These are phyloP conservation scores for Ramphastos sulfuratus DNA, from an alignment of 2,113 vertebrate species.

Conservation along the genomic window DNA sequence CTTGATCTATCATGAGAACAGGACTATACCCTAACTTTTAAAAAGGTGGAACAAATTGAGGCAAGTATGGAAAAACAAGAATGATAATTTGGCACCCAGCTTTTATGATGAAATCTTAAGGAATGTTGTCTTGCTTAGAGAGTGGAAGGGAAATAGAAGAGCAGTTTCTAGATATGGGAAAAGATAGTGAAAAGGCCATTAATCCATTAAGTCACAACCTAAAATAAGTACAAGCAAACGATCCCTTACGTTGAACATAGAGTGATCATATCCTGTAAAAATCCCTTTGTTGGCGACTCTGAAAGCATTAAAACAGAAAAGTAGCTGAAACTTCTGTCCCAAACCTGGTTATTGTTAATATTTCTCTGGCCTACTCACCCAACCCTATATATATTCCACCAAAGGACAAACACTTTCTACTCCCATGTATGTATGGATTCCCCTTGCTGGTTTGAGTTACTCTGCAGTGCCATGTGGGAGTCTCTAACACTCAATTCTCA, in stretches of 20 bases:
- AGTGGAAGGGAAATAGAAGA: background rate
- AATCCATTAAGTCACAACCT: background rate
- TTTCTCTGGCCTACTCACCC: background rate
- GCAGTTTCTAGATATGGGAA: background rate
- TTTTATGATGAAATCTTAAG: background rate
- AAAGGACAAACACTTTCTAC: background rate
- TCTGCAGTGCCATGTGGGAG: background rate
- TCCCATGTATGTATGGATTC: background rate
- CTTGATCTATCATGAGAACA: background rate
- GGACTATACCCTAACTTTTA: background rate
- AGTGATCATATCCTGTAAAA: background rate
- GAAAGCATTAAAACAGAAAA: background rate
- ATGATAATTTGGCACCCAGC: background rate
- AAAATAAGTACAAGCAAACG: background rate
- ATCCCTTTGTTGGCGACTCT: background rate
- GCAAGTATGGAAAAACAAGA: background rate
- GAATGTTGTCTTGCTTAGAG: background rate
- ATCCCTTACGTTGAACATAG: background rate
- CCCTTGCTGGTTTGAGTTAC: background rate
- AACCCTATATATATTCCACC: fast-evolving
- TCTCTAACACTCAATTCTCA: background rate
- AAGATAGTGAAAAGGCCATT: background rate
- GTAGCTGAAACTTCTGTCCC: background rate
- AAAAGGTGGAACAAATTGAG: background rate
- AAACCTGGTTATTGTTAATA: background rate